Conservation (phyloP, 2,888 invertebrate genomes). For the Cephus rjabovi region DNA sequence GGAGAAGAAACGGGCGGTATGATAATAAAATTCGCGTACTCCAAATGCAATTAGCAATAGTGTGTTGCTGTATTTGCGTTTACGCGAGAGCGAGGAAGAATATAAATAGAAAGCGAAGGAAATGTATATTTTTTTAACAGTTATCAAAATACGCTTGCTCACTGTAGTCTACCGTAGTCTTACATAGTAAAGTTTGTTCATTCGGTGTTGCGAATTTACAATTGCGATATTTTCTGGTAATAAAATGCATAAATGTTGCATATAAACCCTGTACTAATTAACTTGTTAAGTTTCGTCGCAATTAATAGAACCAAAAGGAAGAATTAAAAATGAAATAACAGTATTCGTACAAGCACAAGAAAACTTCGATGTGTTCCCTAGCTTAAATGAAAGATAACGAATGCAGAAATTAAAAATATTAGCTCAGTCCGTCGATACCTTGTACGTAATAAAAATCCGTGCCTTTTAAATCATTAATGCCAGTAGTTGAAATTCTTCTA, state of each 20-base stretch:
- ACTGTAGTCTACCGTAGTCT: background rate
- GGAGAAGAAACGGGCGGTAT: background rate
- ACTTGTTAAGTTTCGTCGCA: background rate
- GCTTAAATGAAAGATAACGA: background rate
- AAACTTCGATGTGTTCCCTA: background rate
- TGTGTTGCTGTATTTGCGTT: background rate
- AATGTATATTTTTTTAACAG: background rate
- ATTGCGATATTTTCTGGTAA: background rate
- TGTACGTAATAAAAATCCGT: background rate
- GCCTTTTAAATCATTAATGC: background rate
- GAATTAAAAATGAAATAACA: background rate
- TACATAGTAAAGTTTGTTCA: background rate
- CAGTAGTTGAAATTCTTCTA: background rate
- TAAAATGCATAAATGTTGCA: background rate
- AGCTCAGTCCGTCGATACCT: background rate
- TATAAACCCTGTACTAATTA: background rate
- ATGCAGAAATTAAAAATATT: background rate
- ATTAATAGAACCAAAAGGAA: background rate
- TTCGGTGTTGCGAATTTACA: background rate
- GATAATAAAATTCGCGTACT: background rate
- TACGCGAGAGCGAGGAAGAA: background rate
- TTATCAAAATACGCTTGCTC: background rate
- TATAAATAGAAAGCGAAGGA: background rate
- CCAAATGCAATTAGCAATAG: background rate
- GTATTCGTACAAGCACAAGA: background rate